A percentile compares a stretch with the other conserved stretches of the same genome.
These are phyloP conservation scores for Trematocara zebra DNA, from an alignment of 2,113 vertebrate species.

Conservation along the genomic window DNA sequence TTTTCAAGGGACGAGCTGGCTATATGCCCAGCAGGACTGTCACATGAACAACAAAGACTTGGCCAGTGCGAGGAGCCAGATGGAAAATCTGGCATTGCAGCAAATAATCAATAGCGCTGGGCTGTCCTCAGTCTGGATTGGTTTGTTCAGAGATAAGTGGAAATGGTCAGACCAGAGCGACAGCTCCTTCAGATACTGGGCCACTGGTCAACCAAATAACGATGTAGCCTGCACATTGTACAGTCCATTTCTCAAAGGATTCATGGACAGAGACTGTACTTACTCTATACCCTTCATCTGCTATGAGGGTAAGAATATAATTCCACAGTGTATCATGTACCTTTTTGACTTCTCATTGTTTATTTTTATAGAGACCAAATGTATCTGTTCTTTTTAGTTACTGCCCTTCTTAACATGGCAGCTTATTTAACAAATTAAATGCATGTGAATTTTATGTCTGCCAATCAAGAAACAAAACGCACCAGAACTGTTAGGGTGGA, in stretches of 20 bases:
- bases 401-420: background rate
- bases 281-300: rapidly evolving
- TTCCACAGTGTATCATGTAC: background rate
- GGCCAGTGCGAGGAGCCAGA: background rate
- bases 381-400: background rate
- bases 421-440: background rate
- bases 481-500: background rate
- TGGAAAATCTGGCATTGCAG: background rate
- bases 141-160: slow-evolving; percentile 20
- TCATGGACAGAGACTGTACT: background rate
- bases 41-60: background rate
- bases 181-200: slow-evolving; percentile 12
- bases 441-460: background rate
- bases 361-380: background rate
- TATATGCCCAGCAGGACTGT: background rate
- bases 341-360: background rate
- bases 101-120: background rate
- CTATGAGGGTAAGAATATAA: background rate
- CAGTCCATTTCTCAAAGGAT: rapidly evolving
- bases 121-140: background rate
- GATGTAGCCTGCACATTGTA: background rate
- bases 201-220: rapidly evolving
- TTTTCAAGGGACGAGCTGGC: background rate
- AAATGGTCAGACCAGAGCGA: background rate
- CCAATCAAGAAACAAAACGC: background rate